These are phyloP conservation scores for Brenthis ino DNA, from an alignment of 2,888 invertebrate species.

Conservation along the genomic window DNA sequence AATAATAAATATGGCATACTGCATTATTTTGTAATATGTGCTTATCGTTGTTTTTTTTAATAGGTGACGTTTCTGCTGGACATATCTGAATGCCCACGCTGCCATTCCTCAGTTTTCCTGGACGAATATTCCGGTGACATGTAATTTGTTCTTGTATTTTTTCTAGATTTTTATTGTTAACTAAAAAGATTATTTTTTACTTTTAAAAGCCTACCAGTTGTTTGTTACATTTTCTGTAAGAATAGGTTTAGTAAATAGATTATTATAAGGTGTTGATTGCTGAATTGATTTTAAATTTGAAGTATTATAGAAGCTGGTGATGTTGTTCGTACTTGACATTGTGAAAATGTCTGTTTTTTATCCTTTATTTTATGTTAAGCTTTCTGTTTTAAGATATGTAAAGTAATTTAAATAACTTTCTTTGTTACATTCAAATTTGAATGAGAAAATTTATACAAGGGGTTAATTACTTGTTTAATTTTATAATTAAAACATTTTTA, in stretches of 20 bases:
- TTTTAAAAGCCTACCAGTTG: conserved; percentile 15
- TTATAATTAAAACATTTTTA: conserved; percentile 9
- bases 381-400: too few species aligned
- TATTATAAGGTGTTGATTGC: too few species aligned
- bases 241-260: too few species aligned
- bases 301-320: too few species aligned
- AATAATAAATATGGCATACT: conserved; percentile 18
- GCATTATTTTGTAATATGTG: neutral
- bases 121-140: conserved; percentile 59
- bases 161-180: conserved; percentile 1
- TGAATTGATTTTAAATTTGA: too few species aligned
- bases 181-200: neutral
- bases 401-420: too few species aligned
- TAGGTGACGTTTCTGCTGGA: conserved; percentile 78
- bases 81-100: conserved; percentile 75
- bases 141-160: conserved; percentile 24
- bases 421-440: conserved; percentile 7
- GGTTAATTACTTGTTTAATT: conserved; percentile 6
- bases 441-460: neutral
- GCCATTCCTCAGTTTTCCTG: conserved; percentile 66
- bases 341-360: too few species aligned
- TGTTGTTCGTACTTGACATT: too few species aligned
- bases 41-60: conserved; percentile 42
- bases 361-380: too few species aligned
- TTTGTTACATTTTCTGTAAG: neutral